These are phyloP conservation scores for Agrilus cyanescens DNA, from an alignment of 2,888 invertebrate genomes.

Conservation along the genomic window DNA sequence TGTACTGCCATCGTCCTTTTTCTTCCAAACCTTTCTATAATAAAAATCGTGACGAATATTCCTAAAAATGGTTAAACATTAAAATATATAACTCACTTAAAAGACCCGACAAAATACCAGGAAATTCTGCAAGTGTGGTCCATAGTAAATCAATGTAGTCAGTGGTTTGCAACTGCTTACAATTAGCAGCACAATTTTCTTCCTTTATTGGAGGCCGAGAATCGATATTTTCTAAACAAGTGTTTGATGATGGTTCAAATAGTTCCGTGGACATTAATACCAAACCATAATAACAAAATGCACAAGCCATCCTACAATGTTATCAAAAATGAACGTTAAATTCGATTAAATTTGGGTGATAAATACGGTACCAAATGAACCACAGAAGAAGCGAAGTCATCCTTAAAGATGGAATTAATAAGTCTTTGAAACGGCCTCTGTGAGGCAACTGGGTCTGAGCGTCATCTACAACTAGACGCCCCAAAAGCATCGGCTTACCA, in stretches of 20 bases:
- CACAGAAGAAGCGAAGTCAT: constrained; percentile 78
- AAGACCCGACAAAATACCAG: constrained; percentile 42
- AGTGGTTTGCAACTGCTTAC: constrained; percentile 61
- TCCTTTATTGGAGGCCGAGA: constrained; percentile 22
- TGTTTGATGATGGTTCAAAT: constrained; percentile 52
- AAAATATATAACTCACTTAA: not conserved
- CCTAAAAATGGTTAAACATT: constrained; percentile 39
- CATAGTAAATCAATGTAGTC: constrained; percentile 89
- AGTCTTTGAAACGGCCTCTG: constrained; percentile 56
- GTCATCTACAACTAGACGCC: constrained; percentile 71
- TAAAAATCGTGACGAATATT: constrained; percentile 76
- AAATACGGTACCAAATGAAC: constrained; percentile 72
- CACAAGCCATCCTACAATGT: constrained; percentile 69
- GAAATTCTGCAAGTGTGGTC: constrained; percentile 92
- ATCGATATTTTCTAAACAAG: constrained; percentile 29
- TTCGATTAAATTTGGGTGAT: constrained; percentile 9
- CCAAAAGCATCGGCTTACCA: constrained; percentile 76
- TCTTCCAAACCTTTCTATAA: constrained; percentile 81
- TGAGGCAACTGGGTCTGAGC: constrained; percentile 46
- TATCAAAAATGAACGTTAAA: not conserved
- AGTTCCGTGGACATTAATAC: constrained; percentile 91
- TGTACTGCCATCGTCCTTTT: constrained; percentile 92
- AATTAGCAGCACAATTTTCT: constrained; percentile 52
- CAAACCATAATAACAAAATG: constrained; percentile 91
- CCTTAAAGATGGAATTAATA: constrained; percentile 68